Conservation (phyloP, 2,797 vertebrate genomes). For the Gallinago solitaria region DNA sequence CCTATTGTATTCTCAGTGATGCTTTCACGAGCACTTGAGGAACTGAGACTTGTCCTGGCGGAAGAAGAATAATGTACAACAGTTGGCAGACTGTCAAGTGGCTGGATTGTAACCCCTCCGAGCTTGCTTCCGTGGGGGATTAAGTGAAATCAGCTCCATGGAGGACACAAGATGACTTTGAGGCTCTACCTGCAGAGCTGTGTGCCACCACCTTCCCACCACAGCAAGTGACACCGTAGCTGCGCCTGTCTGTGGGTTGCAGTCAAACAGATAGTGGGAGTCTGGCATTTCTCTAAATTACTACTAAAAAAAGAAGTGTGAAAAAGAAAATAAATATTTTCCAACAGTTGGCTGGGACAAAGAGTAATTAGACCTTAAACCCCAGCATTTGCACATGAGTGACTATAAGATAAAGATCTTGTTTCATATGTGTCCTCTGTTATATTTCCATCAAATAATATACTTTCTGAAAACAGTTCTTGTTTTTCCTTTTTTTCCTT, state of each 20-base stretch:
- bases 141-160: neutral
- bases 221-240: neutral
- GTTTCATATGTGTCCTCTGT: neutral
- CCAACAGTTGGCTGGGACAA: neutral
- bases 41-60: neutral
- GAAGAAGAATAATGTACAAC: neutral
- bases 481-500: neutral
- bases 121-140: neutral
- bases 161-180: neutral
- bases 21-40: neutral
- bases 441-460: neutral
- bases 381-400: neutral
- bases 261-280: neutral
- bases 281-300: neutral
- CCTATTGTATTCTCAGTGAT: neutral
- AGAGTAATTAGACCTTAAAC: neutral
- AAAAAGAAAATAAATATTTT: constrained; percentile 4
- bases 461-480: neutral
- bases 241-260: neutral
- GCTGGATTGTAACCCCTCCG: neutral
- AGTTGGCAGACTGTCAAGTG: neutral
- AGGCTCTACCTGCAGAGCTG: neutral
- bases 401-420: neutral
- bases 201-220: neutral
- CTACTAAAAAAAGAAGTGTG: neutral